Evolutionary conservation across 2,113 vertebrate genomes (phyloP).

Genomic region (Oxyura jamaicensis): DNA sequence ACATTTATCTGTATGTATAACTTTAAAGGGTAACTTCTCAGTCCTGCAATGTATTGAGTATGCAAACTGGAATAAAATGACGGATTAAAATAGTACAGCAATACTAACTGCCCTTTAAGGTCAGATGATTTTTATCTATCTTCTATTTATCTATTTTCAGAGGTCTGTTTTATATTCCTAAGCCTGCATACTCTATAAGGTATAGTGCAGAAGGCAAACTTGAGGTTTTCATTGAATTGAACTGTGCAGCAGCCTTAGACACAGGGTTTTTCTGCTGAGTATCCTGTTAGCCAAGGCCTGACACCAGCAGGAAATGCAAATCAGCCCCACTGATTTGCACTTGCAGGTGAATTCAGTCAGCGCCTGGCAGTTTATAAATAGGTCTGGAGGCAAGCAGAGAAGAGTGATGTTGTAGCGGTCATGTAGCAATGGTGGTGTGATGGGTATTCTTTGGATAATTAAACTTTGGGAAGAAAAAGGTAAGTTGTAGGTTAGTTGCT

Average conservation of each 20-base stretch:
- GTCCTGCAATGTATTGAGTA: neutral
- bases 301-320: neutral
- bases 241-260: neutral
- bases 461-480: neutral
- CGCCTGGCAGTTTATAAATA: neutral
- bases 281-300: neutral
- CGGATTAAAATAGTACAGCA: neutral
- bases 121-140: neutral
- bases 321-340: neutral
- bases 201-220: neutral
- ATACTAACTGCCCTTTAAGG: neutral
- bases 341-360: neutral
- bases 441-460: neutral
- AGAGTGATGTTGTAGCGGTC: neutral
- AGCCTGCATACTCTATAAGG: neutral
- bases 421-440: neutral
- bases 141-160: neutral
- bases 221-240: neutral
- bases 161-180: neutral
- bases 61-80: neutral
- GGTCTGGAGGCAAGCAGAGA: neutral
- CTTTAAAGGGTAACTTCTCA: neutral
- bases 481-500: neutral
- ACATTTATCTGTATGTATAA: neutral
- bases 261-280: neutral